These are phyloP conservation scores for Calephelis nemesis DNA, from an alignment of 1,140 invertebrate genomes.

Conservation along the genomic window DNA sequence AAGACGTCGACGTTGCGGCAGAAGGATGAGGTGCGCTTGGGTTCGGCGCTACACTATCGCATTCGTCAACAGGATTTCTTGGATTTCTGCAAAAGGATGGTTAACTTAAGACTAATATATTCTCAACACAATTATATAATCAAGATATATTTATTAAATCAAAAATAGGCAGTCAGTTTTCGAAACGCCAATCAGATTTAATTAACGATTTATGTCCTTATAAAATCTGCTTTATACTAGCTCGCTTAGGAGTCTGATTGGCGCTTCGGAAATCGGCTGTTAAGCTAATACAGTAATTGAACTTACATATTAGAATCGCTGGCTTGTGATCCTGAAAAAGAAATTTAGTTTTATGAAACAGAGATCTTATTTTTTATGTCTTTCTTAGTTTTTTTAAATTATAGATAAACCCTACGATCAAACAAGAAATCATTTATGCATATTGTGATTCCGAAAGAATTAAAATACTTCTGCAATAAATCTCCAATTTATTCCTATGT, in stretches of 20 bases:
- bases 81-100: not conserved
- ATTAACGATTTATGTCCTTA: too few species aligned
- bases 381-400: not conserved
- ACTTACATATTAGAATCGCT: not conserved
- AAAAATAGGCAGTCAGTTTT: too few species aligned
- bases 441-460: too few species aligned
- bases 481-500: too few species aligned
- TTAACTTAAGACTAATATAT: not conserved
- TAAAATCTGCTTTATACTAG: too few species aligned
- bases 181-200: too few species aligned
- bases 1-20: slow-evolving; percentile 46
- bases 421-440: too few species aligned
- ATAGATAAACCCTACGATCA: not conserved
- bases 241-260: too few species aligned
- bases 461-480: too few species aligned
- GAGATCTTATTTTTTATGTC: not conserved
- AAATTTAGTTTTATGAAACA: not conserved
- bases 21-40: slow-evolving; percentile 30
- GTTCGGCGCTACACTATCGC: not conserved
- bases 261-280: too few species aligned
- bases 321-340: not conserved
- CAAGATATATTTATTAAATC: too few species aligned
- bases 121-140: not conserved
- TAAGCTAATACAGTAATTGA: not conserved
- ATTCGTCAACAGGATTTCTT: not conserved